Percentiles rank a stretch among this genome's conserved stretches.
Evolutionary conservation across 2,888 invertebrate genomes (phyloP).

Genomic region (Ischnus inquisitorius): DNA sequence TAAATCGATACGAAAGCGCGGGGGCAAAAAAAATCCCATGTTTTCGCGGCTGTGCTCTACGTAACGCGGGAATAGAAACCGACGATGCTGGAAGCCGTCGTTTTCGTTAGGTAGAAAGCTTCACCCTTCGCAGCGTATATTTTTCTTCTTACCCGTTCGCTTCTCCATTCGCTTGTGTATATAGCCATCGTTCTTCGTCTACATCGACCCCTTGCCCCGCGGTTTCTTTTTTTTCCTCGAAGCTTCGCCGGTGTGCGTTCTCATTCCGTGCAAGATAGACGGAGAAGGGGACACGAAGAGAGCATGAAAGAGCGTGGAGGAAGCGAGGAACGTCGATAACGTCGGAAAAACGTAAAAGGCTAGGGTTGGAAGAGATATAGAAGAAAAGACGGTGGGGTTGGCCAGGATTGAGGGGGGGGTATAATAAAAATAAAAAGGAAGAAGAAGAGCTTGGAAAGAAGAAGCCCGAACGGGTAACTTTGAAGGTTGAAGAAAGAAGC

Average conservation of each 20-base stretch:
- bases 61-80: slow-evolving; percentile 21
- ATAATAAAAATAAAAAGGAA: neutral
- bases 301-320: slow-evolving; percentile 73
- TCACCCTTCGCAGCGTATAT: slow-evolving; percentile 25
- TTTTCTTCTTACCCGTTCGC: slow-evolving; percentile 54
- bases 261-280: slow-evolving; percentile 31
- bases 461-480: too few relatives aligned
- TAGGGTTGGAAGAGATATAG: slow-evolving; percentile 67
- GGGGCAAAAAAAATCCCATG: slow-evolving; percentile 18
- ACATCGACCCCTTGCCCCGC: slow-evolving; percentile 42
- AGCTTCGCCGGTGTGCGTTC: slow-evolving; percentile 11
- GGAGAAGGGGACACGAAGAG: slow-evolving; percentile 54
- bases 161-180: slow-evolving; percentile 25
- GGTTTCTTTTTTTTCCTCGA: slow-evolving; percentile 70
- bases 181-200: slow-evolving; percentile 7
- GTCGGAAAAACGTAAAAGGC: slow-evolving; percentile 83
- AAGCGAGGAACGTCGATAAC: slow-evolving; percentile 83
- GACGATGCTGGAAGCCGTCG: slow-evolving; percentile 39
- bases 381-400: neutral
- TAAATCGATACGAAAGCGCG: slow-evolving; percentile 38
- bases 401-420: slow-evolving; percentile 4
- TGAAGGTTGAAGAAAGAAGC: too few relatives aligned
- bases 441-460: slow-evolving; percentile 33
- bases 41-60: neutral
- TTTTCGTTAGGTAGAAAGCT: slow-evolving; percentile 53